These are phyloP conservation scores for Anoplius nigerrimus DNA, from an alignment of 2,888 invertebrate genomes.

Conservation along the genomic window DNA sequence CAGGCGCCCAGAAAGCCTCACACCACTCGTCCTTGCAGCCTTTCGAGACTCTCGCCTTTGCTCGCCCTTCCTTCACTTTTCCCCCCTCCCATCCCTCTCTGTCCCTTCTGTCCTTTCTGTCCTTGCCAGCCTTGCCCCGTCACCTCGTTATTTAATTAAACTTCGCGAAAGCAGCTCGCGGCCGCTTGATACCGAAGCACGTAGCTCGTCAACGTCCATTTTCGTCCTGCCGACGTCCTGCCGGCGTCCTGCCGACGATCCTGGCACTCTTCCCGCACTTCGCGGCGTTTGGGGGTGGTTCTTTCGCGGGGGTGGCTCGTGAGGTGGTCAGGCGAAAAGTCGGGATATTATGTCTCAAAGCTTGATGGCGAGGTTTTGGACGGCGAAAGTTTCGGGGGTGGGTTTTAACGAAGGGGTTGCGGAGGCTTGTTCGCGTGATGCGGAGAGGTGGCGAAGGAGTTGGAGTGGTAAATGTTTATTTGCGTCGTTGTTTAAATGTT, in stretches of 20 bases:
- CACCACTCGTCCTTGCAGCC: neutral
- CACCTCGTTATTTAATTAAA: constrained; percentile 71
- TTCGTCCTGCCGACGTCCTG: constrained; percentile 37
- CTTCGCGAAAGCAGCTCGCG: constrained; percentile 62
- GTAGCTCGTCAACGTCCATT: constrained; percentile 65
- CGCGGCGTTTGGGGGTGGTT: neutral
- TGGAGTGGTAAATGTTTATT: too few species aligned
- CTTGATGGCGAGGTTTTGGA: too few species aligned
- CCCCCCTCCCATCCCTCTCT: constrained; percentile 14
- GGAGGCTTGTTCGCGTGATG: too few species aligned
- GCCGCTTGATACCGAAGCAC: constrained; percentile 65
- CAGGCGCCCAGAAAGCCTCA: neutral
- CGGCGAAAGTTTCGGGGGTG: too few species aligned
- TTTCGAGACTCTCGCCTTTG: constrained; percentile 8
- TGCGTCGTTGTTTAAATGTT: too few species aligned
- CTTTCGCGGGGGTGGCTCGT: neutral
- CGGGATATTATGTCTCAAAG: too few species aligned
- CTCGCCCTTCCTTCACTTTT: neutral
- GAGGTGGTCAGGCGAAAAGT: neutral
- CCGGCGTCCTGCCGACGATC: neutral
- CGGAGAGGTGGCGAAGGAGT: too few species aligned
- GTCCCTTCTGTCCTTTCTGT: too few species aligned
- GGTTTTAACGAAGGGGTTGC: too few species aligned
- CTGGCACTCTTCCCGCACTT: neutral
- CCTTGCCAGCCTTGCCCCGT: constrained; percentile 44